A percentile compares a stretch with the other conserved stretches of the same genome.
phyloP scores from a whole-genome alignment of 2,113 vertebrate genomes.

The Microtus ochrogaster region DNA sequence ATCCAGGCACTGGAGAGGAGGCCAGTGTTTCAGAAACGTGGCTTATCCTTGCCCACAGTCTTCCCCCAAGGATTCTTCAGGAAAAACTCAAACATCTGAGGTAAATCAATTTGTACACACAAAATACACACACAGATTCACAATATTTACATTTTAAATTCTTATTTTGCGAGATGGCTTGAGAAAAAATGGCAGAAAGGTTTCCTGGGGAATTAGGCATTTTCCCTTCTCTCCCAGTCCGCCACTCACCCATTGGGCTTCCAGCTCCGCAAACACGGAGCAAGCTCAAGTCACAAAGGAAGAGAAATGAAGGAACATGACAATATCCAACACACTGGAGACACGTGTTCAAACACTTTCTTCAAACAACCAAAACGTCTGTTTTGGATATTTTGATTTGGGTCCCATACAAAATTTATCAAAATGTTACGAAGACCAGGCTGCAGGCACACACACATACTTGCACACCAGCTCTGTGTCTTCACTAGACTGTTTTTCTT shows the following conservation, averaged over 20 bases:
- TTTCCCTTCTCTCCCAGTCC: constrained; percentile 53
- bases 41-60: neutral
- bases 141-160: constrained; percentile 75
- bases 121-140: neutral
- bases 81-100: constrained; percentile 60
- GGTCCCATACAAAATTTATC: constrained; percentile 79
- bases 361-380: constrained; percentile 72
- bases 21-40: neutral
- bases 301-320: constrained; percentile 63
- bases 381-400: constrained; percentile 74
- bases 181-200: constrained; percentile 62
- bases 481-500: neutral
- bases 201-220: constrained; percentile 61
- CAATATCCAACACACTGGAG: constrained; percentile 54
- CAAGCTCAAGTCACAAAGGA: constrained; percentile 59
- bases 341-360: constrained; percentile 66
- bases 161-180: constrained; percentile 66
- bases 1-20: neutral
- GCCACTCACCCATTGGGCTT: constrained; percentile 58
- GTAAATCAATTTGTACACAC: constrained; percentile 59
- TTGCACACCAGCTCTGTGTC: constrained; percentile 41
- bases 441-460: neutral
- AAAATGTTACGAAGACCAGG: constrained; percentile 76
- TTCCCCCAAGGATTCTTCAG: constrained; percentile 50
- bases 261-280: constrained; percentile 49